A percentile compares a stretch with the other conserved stretches of the same genome.
Evolutionary conservation across 2,888 invertebrate genomes (phyloP).

Genomic region (Meganola albula): DNA sequence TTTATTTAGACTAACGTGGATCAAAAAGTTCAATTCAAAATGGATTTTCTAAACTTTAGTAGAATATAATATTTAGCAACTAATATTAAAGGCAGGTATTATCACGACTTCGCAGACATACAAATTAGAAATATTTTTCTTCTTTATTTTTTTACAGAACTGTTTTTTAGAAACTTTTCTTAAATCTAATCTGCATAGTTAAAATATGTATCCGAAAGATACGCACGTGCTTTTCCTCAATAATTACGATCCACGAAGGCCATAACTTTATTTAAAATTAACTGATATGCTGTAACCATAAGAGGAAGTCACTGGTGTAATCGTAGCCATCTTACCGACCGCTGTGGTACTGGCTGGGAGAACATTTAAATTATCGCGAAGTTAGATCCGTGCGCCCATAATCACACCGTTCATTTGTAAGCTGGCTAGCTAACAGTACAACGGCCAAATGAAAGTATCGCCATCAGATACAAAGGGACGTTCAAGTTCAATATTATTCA

Average conservation of each 20-base stretch:
- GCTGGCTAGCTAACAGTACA: slow-evolving; percentile 66
- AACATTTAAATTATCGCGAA: slow-evolving; percentile 74
- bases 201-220: too few relatives aligned
- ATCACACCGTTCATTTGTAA: slow-evolving; percentile 75
- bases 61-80: too few relatives aligned
- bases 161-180: too few relatives aligned
- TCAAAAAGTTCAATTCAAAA: too few relatives aligned
- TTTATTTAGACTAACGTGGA: too few relatives aligned
- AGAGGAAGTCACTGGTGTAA: slow-evolving; percentile 65
- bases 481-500: slow-evolving; percentile 75
- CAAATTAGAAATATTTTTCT: too few relatives aligned
- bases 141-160: too few relatives aligned
- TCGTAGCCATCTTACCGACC: slow-evolving; percentile 57
- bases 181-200: too few relatives aligned
- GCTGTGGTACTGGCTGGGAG: slow-evolving; percentile 56
- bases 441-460: slow-evolving; percentile 64
- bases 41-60: too few relatives aligned
- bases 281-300: slow-evolving; percentile 59
- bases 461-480: slow-evolving; percentile 66
- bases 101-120: too few relatives aligned
- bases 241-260: slow-evolving; percentile 30
- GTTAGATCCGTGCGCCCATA: slow-evolving; percentile 70
- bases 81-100: too few relatives aligned
- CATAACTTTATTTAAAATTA: slow-evolving; percentile 67
- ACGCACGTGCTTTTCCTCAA: too few relatives aligned